These are phyloP conservation scores for Drosophila teissieri DNA, from an alignment of 1,140 invertebrate species.

Conservation along the genomic window DNA sequence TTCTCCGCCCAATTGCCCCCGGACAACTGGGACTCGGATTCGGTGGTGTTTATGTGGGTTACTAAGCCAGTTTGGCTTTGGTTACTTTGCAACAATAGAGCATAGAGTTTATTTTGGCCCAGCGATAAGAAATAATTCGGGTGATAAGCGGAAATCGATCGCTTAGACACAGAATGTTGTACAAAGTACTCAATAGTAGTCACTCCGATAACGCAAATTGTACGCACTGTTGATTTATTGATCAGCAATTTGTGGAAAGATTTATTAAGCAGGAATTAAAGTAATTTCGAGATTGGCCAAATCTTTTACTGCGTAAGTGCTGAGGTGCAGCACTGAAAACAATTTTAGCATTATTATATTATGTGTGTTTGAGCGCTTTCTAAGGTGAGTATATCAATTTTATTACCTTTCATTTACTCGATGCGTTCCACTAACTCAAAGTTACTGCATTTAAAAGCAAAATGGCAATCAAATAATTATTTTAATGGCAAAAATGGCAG, in stretches of 20 bases:
- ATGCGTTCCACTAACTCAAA: background rate
- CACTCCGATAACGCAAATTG: conserved; percentile 25
- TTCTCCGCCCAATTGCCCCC: conserved; percentile 15
- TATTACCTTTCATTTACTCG: background rate
- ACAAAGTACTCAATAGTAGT: conserved; percentile 16
- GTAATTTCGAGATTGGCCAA: conserved; percentile 2
- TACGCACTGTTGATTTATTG: conserved; percentile 23
- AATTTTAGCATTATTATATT: too few relatives aligned
- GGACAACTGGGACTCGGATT: conserved; percentile 22
- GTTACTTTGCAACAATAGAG: conserved; percentile 14
- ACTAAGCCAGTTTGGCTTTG: conserved; percentile 8
- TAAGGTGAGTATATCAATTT: background rate
- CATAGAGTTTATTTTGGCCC: background rate
- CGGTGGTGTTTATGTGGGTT: conserved; percentile 30
- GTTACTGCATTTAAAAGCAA: conserved; percentile 19
- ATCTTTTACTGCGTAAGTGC: background rate
- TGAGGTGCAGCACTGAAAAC: background rate
- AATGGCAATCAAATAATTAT: conserved; percentile 58
- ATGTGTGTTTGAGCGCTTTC: background rate
- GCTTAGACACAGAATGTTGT: background rate
- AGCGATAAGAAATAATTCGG: conserved; percentile 25
- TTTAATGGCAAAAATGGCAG: conserved; percentile 65
- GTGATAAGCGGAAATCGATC: conserved; percentile 26
- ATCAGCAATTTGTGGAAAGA: conserved; percentile 16
- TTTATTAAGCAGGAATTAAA: conserved; percentile 12